Evolutionary conservation across 1,140 invertebrate species (phyloP), one percentile per base, ranked within the genome.

Genomic region (Nasonia vitripennis): DNA sequence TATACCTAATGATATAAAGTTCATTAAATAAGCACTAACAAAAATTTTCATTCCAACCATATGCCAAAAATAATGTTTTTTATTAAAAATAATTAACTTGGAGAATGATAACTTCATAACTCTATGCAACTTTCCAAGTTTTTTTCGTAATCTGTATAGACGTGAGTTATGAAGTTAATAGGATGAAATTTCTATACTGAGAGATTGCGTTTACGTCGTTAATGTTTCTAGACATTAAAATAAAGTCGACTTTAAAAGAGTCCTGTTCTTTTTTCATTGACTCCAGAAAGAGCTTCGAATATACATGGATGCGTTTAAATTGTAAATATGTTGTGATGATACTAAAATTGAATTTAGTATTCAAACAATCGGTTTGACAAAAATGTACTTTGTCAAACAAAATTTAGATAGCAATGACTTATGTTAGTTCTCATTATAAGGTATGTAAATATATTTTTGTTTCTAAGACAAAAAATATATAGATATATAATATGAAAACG

Each of bases 161-260:
- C 23, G 51, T 67, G 75, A 77, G 14, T 68, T 67, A 75, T 31
- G 51, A 31, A 80, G 55, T 71, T 45, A 37, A 2, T 85, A 85
- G 27, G 2, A 11, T 79, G 27, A 80, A 85, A 67, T 85, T 79
- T 85, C 62, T 85, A 85, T 17, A 11, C 77, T 79, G 67, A 55
- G 77, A 85, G 23, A 85, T 73, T 85, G 77, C 62, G 23, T 79
- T 74, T 79, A 41, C 73, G 34, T 75, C 23, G 70, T 85, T 85
- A 51, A 85, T 81, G 73, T 85, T 85, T 85, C 23, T 81, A 55
- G 41, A 62, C 70, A 86, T 31, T 23, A 11, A 82, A 77, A 83
- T 78, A 68, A 82, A 86, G 55, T 86, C 74, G n/a, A 78, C 20
- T 78, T 48, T 20, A 70, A 86, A 80, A 74, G 27, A 48, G 27